Base-by-base conservation (phyloP, 2,888 invertebrate species). In the Trilocha varians region DNA sequence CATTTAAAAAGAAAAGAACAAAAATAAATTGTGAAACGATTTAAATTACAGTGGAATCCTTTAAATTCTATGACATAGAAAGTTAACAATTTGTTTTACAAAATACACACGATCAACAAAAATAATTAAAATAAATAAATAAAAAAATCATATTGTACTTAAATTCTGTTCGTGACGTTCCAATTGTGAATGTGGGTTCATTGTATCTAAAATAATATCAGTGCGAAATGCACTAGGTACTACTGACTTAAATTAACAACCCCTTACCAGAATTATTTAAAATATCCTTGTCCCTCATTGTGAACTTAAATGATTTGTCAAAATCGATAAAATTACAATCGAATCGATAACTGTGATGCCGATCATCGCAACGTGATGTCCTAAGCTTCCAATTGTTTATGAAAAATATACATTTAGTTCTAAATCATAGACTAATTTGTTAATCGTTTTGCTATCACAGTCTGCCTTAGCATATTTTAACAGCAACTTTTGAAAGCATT, bases 131-230 rank as follows among this genome's bases (percentile, higher is more conserved):
- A 18, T 6, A 18, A 6, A 18, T 18, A 6, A 18, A 6, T 18
- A 18, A 18, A 18, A 18, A 18, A 18, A 18, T 18, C 18, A 18
- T 18, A 18, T 18, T 18, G 5, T 18, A 18, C 18, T 18, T 6
- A 5, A 18, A 18, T 18, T 18, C 18, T 18, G 18, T 6, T 18
- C n/a, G n/a, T n/a, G n/a, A n/a, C n/a, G n/a, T n/a, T n/a, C n/a
- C n/a, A n/a, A n/a, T n/a, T n/a, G n/a, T n/a, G n/a, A n/a, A n/a
- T n/a, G n/a, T n/a, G n/a, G n/a, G n/a, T n/a, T n/a, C n/a, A n/a
- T n/a, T n/a, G n/a, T 62, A 61, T 16, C 9, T 32, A n/a, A 16
- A 36, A 36, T 6, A 16, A 36, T 36, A 16, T 36, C 15, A 8
- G 16, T 16, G 17, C 34, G 15, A n/a, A 38, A 35, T 14, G 13